Evolutionary conservation across 2,797 vertebrate species (phyloP), one percentile per base, ranked within the genome.

Genomic region (Prunella strophiata): DNA sequence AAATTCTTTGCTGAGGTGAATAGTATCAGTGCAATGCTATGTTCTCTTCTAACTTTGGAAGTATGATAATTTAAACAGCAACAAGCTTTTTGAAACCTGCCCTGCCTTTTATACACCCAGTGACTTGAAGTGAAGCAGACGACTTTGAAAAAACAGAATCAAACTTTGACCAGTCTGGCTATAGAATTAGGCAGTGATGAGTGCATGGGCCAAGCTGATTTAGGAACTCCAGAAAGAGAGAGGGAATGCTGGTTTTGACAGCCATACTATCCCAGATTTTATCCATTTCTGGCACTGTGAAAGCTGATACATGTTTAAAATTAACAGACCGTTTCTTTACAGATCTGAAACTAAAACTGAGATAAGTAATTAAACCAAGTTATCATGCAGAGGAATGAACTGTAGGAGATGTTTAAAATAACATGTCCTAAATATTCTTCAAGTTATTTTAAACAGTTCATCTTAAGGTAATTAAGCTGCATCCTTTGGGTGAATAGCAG

Each of bases 391-490:
- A 80, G 61, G 78, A 91, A 75, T 91, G 62, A 89, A 91, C 79
- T 85, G 48, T 72, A 68, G 81, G 57, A 91, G 38, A 65, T 72
- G 45, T 74, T 96, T 92, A 71, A 95, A 91, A 94, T 91, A 94
- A 83, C 48, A 62, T 82, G 82, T 43, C 74, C 93, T 96, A 93
- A 70, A 88, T 94, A 85, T 47, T 92, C 72, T 89, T 72, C 61
- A 65, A 61, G 47, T 74, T 79, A 61, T 87, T 95, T 94, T 88
- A 78, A 91, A 68, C 10, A 38, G 52, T 93, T 89, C 78, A 23
- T 88, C 47, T 80, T 92, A 83, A 89, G 70, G 82, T 94, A 94
- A 96, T 96, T 96, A 94, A 93, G n/a, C 58, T 72, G 25, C 32
- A 61, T 92, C 76, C 76, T 84, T 86, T 80, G 65, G 57, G 27